Percentiles rank a stretch among this genome's conserved stretches.
Evolutionary conservation across 2,113 vertebrate species (phyloP).

Genomic region (Rynchops niger): DNA sequence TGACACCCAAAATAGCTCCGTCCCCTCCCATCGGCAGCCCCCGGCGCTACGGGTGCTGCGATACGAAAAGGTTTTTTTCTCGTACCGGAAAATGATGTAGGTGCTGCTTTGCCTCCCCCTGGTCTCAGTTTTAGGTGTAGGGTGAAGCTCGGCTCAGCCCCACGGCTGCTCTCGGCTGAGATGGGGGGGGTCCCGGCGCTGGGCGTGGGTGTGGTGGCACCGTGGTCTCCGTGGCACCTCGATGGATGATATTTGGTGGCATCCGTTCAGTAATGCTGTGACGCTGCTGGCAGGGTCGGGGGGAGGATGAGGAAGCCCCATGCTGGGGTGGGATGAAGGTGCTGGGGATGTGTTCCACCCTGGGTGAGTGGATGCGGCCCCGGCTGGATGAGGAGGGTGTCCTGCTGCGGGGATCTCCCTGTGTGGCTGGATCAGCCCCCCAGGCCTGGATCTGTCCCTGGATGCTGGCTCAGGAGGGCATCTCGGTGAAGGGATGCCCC

Average conservation of each 20-base stretch:
- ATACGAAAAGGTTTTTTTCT: background rate
- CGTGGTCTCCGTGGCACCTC: background rate
- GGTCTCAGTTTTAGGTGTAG: background rate
- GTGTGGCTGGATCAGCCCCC: background rate
- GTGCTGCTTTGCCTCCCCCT: background rate
- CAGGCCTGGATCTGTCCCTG: background rate
- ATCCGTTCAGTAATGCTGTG: accelerated
- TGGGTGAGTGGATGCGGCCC: background rate
- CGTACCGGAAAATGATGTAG: background rate
- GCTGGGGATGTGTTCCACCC: background rate
- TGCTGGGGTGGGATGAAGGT: background rate
- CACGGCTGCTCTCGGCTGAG: background rate
- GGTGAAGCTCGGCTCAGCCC: background rate
- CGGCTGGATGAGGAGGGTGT: background rate
- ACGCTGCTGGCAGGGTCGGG: background rate
- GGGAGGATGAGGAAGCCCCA: background rate
- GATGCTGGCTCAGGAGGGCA: background rate
- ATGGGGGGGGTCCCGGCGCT: background rate
- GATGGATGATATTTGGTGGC: background rate
- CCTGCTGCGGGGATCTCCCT: background rate
- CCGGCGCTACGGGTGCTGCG: background rate
- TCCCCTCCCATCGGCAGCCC: background rate
- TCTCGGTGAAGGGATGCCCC: background rate
- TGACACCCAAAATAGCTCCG: background rate
- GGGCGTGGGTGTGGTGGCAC: background rate